These are phyloP conservation scores for Papilio polyxenes DNA, from an alignment of 1,140 invertebrate genomes.

Conservation along the genomic window DNA sequence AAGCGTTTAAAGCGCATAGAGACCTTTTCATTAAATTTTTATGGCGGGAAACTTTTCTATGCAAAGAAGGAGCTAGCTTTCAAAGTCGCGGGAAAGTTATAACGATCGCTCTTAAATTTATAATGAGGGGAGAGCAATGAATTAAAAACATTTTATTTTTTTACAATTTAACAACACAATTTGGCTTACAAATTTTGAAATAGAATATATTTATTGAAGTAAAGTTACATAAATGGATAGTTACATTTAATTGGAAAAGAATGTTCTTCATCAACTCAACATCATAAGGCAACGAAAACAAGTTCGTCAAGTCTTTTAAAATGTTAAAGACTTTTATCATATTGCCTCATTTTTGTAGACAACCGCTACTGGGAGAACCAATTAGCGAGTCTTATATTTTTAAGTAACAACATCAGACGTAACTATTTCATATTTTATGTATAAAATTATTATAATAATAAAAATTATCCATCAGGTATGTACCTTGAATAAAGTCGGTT, in stretches of 20 bases:
- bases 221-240: too few relatives aligned
- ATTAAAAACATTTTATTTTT: background rate
- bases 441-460: background rate
- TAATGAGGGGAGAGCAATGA: background rate
- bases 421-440: background rate
- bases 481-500: background rate
- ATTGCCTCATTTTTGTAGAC: background rate
- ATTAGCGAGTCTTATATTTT: background rate
- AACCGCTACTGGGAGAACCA: background rate
- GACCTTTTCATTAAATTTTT: conserved; percentile 18
- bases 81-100: background rate
- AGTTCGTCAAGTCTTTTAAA: background rate
- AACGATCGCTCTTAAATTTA: conserved; percentile 6
- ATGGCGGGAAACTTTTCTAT: conserved; percentile 3
- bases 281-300: background rate
- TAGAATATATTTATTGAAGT: too few relatives aligned
- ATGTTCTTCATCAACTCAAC: too few relatives aligned
- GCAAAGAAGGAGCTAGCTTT: background rate
- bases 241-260: too few relatives aligned
- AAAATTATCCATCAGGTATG: background rate
- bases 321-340: background rate
- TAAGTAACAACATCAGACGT: background rate
- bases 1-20: conserved; percentile 9
- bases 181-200: background rate
- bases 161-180: background rate